Evolutionary conservation across 2,797 vertebrate species (phyloP).

Genomic region (Lithobates sylvaticus): DNA sequence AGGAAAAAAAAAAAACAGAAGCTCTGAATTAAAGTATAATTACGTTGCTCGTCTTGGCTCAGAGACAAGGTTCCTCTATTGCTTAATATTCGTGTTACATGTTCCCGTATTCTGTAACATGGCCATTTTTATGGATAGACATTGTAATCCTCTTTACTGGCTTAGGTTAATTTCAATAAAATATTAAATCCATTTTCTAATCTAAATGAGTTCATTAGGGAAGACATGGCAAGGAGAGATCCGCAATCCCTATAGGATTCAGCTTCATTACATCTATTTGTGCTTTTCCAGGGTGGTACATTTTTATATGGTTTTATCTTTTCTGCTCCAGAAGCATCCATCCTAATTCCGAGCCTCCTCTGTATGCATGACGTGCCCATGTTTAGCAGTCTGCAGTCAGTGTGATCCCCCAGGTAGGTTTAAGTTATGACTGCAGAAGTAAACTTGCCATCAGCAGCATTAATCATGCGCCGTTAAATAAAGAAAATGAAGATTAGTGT

Average conservation of each 20-base stretch:
- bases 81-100: constrained; percentile 83
- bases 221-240: constrained; percentile 80
- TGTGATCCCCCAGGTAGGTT: constrained; percentile 78
- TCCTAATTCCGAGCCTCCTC: constrained; percentile 82
- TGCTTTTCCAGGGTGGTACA: constrained; percentile 82
- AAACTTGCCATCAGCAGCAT: constrained; percentile 77
- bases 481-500: constrained; percentile 68
- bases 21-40: constrained; percentile 78
- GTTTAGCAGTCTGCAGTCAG: constrained; percentile 79
- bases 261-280: constrained; percentile 82
- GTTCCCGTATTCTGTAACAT: constrained; percentile 78
- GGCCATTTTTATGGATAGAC: constrained; percentile 81
- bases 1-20: constrained; percentile 65
- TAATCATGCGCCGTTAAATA: constrained; percentile 64
- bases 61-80: constrained; percentile 74
- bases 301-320: constrained; percentile 86
- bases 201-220: constrained; percentile 88
- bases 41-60: constrained; percentile 74
- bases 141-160: constrained; percentile 84
- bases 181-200: constrained; percentile 88
- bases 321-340: constrained; percentile 83
- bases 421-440: constrained; percentile 81
- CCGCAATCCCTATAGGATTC: constrained; percentile 80
- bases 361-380: constrained; percentile 82
- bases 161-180: constrained; percentile 87